Percentiles rank a stretch among this genome's conserved stretches.
Conservation (phyloP, 1,140 invertebrate species). For the Drosophila orena region DNA sequence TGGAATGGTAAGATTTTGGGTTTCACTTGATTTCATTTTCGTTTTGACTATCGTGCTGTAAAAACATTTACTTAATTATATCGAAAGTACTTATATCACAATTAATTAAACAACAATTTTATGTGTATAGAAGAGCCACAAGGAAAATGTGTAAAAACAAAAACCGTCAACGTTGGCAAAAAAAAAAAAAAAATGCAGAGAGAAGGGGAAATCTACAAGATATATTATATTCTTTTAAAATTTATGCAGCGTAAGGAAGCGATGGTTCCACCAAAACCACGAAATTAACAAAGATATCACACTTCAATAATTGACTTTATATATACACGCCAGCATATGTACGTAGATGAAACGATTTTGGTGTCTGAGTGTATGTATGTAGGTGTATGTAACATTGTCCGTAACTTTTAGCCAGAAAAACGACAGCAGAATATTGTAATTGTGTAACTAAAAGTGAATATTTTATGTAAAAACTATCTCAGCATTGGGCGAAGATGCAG, state of each 20-base stretch:
- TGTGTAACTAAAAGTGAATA: slow-evolving; percentile 68
- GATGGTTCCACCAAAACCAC: slow-evolving; percentile 36
- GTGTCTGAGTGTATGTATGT: slow-evolving; percentile 61
- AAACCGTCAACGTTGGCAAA: slow-evolving; percentile 18
- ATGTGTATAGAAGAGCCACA: slow-evolving; percentile 46
- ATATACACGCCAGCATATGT: slow-evolving; percentile 43
- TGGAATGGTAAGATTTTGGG: slow-evolving; percentile 7
- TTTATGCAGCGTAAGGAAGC: slow-evolving; percentile 61
- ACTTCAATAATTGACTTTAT: slow-evolving; percentile 74
- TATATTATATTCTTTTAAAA: slow-evolving; percentile 84
- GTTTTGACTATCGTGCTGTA: slow-evolving; percentile 38
- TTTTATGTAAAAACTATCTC: slow-evolving; percentile 66
- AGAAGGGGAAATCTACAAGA: slow-evolving; percentile 43
- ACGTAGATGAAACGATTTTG: slow-evolving; percentile 59
- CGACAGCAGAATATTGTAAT: slow-evolving; percentile 49
- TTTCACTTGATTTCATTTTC: slow-evolving; percentile 14
- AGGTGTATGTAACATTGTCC: slow-evolving; percentile 68
- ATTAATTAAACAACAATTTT: slow-evolving; percentile 44
- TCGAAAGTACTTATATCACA: slow-evolving; percentile 50
- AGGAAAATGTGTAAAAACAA: slow-evolving; percentile 31
- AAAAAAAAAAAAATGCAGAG: not conserved
- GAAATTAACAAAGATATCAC: slow-evolving; percentile 71
- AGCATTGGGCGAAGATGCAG: slow-evolving; percentile 31
- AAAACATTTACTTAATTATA: slow-evolving; percentile 39
- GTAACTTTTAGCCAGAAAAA: slow-evolving; percentile 76